phyloP scores from a whole-genome alignment of 2,888 invertebrate genomes.

The Acanthosepion lycidas region DNA sequence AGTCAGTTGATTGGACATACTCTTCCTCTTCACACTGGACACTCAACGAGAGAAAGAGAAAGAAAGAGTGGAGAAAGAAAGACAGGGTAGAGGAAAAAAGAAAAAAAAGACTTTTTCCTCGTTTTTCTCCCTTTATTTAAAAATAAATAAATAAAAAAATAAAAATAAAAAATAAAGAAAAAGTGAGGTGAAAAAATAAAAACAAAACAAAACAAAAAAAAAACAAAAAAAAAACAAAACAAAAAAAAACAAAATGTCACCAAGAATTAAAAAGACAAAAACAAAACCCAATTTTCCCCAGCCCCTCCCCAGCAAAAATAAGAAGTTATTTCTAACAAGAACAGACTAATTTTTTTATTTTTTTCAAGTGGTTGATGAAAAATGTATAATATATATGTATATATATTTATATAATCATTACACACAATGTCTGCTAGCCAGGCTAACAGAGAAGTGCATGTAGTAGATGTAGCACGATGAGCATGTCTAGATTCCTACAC shows the following conservation, averaged over 20 bases:
- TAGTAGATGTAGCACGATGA: neutral
- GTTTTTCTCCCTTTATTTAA: neutral
- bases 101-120: neutral
- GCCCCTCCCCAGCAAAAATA: neutral
- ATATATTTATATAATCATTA: neutral
- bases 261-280: neutral
- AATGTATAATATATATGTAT: neutral
- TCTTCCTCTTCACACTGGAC: neutral
- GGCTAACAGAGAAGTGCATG: neutral
- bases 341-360: neutral
- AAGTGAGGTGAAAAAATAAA: neutral
- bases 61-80: neutral
- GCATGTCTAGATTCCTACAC: slow-evolving; percentile 33
- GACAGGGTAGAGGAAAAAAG: neutral
- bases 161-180: neutral
- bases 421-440: neutral
- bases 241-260: neutral
- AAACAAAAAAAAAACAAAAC: neutral
- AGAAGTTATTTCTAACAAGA: neutral
- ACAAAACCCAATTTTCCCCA: neutral
- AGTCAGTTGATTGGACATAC: neutral
- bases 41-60: neutral
- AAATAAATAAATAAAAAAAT: neutral
- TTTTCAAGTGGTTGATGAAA: slow-evolving; percentile 8
- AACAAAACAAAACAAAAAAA: neutral